A percentile compares a stretch with the other conserved stretches of the same genome.
Evolutionary conservation across 2,797 vertebrate species (phyloP).

Genomic region (Anableps anableps): DNA sequence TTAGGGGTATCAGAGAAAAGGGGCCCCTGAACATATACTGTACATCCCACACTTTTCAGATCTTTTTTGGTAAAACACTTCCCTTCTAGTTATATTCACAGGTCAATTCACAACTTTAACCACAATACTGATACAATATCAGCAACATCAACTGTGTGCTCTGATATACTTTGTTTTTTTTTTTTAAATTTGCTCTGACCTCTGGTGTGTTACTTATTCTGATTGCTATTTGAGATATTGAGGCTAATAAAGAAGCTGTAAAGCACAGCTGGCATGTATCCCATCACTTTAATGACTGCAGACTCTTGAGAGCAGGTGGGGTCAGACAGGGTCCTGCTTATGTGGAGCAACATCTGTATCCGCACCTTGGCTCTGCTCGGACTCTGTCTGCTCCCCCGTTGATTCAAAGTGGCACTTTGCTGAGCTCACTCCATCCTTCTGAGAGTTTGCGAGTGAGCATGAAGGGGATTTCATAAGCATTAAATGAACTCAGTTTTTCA

Average conservation of each 20-base stretch:
- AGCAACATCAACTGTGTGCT: background rate
- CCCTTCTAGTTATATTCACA: background rate
- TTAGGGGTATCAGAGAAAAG: too few species aligned
- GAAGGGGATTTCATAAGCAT: conserved; percentile 47
- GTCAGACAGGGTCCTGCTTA: conserved; percentile 22
- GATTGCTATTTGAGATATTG: background rate
- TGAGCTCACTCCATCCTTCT: conserved; percentile 50
- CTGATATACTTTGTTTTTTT: background rate
- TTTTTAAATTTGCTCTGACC: background rate
- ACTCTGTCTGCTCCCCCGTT: background rate
- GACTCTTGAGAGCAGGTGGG: conserved; percentile 21
- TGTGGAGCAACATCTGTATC: conserved; percentile 42
- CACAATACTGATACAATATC: background rate
- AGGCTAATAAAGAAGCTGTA: background rate
- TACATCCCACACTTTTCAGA: too few species aligned
- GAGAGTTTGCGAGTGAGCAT: conserved; percentile 23
- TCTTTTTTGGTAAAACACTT: background rate
- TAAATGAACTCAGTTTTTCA: conserved; percentile 25
- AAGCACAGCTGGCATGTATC: conserved; percentile 27
- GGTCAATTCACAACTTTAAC: background rate
- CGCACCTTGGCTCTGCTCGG: conserved; percentile 27
- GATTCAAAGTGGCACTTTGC: conserved; percentile 64
- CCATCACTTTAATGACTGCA: conserved; percentile 10
- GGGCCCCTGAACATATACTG: too few species aligned
- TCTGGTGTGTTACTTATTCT: background rate